These are phyloP conservation scores for Tragelaphus strepsiceros DNA, from an alignment of 2,113 vertebrate genomes.

Conservation along the genomic window DNA sequence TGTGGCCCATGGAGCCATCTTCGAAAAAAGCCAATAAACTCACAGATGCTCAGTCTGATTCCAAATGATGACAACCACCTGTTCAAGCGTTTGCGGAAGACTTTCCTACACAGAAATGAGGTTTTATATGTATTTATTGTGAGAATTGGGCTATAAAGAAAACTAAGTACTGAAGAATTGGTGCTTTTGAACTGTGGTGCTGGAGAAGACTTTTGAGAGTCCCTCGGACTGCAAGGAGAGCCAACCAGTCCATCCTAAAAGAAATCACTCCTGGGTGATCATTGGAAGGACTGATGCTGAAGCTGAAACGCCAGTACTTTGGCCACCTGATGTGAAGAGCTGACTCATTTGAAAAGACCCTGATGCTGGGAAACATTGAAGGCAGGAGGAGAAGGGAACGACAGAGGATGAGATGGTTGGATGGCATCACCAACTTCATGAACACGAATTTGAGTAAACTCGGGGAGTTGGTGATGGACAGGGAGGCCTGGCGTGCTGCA, in stretches of 20 bases:
- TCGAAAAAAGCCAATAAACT: not conserved
- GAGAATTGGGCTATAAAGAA: too few relatives aligned
- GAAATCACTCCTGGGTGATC: too few relatives aligned
- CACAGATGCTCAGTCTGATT: not conserved
- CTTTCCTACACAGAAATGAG: not conserved
- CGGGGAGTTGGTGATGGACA: not conserved
- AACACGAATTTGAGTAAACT: not conserved
- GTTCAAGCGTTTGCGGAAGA: rapidly evolving
- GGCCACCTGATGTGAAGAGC: too few relatives aligned
- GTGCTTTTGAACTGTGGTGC: too few relatives aligned
- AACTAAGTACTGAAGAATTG: too few relatives aligned
- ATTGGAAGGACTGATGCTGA: too few relatives aligned
- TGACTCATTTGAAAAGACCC: not conserved
- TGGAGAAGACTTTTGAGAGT: too few relatives aligned
- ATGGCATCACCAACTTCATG: not conserved
- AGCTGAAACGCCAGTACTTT: too few relatives aligned
- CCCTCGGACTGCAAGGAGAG: too few relatives aligned
- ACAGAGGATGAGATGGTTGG: not conserved
- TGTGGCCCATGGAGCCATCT: not conserved
- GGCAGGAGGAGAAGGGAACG: not conserved
- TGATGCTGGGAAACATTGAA: not conserved
- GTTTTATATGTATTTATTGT: not conserved
- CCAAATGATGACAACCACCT: too few relatives aligned
- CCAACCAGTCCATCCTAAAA: too few relatives aligned
- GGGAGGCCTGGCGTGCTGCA: not conserved